Base-by-base conservation (phyloP, 2,113 vertebrate genomes). In the Geothlypis trichas region DNA sequence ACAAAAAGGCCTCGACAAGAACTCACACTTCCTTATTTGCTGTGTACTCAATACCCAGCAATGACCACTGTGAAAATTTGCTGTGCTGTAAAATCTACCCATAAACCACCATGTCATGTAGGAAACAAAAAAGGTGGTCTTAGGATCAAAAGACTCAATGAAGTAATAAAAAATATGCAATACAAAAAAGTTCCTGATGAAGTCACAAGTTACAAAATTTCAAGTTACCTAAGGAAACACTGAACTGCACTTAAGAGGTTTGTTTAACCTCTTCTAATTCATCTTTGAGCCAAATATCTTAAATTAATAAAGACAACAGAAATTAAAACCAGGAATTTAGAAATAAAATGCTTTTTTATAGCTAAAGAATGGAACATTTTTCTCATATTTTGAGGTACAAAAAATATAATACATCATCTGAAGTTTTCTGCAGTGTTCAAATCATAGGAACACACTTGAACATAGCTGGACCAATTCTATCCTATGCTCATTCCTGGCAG, bases 41-140 rank as follows among this genome's bases (percentile, higher is more conserved):
- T 33, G 20, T 3, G 39, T 5, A 52, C 21, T 51, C 13, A 44
- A 19, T 26, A 62, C 26, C 41, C 72, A 90, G 72, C 33, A 79
- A 20, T 11, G 12, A 16, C 26, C 42, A 8, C 44, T 52, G 4
- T 13, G 27, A 73, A 52, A n/a, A 11, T 10, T 2, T 55, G 44
- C 28, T 57, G 33, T 0, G 1, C 58, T 59, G 33, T 10, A 76
- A 74, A 74, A 30, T 18, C 51, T 54, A 33, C 11, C 31, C 23
- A 47, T 31, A 65, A 68, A 61, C 13, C 21, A 42, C 20, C 5
- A 14, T 0, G 1, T 14, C 61, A 54, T 0, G 11, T 0, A 52
- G 47, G 47, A 85, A 67, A 63, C 46, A 73, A 84, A 68, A 52
- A 10, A 13, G 10, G 21, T 52, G 17, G 35, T 68, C 42, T 39